Evolutionary conservation across 1,140 invertebrate species (phyloP).

Genomic region (Nomia melanderi): DNA sequence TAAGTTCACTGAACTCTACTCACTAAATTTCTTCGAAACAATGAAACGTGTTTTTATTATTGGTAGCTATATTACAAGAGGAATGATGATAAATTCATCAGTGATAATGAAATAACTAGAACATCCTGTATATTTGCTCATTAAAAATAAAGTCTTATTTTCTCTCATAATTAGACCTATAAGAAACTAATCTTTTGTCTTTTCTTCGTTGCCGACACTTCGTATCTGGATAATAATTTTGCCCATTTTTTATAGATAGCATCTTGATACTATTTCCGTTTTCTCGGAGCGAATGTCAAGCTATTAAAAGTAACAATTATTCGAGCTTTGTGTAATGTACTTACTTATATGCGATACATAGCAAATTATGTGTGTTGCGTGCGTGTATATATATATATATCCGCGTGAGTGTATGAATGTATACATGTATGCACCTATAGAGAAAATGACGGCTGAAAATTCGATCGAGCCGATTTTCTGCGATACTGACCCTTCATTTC

Average conservation of each 20-base stretch:
- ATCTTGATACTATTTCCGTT: not conserved
- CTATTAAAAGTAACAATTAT: not conserved
- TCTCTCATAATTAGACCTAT: not conserved
- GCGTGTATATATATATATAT: not conserved
- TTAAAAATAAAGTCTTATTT: not conserved
- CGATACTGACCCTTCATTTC: not conserved
- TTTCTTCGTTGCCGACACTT: not conserved
- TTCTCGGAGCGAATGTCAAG: not conserved
- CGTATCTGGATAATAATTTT: not conserved
- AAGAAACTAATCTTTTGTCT: not conserved
- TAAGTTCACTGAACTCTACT: no score
- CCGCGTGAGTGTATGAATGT: not conserved
- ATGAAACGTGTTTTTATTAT: no score
- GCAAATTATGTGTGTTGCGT: not conserved
- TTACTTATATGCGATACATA: not conserved
- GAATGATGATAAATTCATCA: no score
- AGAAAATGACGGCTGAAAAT: constrained; percentile 35
- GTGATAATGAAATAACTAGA: no score
- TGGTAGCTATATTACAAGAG: no score
- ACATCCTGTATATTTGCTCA: not conserved
- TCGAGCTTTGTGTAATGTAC: not conserved
- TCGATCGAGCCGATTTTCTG: constrained; percentile 26
- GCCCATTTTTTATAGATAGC: not conserved
- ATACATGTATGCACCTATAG: not conserved
- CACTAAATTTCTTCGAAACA: no score